These are phyloP conservation scores for Ictidomys tridecemlineatus DNA, from an alignment of 2,113 vertebrate species.

Conservation along the genomic window DNA sequence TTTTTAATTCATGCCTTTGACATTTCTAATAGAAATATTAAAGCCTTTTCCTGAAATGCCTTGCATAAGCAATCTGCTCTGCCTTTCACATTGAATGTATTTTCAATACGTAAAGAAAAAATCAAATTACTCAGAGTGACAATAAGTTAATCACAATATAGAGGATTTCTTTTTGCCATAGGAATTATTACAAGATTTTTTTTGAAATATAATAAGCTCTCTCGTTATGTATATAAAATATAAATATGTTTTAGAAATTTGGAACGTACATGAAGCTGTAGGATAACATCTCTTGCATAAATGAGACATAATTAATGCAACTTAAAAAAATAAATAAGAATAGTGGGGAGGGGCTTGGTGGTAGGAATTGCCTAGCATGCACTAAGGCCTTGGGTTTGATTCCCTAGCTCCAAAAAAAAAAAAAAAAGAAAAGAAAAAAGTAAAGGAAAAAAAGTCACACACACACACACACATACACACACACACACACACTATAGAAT, in stretches of 20 bases:
- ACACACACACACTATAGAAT: background rate
- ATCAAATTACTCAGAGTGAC: background rate
- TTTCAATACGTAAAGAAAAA: conserved; percentile 49
- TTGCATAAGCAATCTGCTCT: conserved; percentile 1
- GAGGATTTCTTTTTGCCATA: background rate
- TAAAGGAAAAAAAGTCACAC: too few relatives aligned
- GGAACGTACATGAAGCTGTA: background rate
- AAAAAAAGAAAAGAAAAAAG: too few relatives aligned
- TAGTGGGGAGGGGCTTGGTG: background rate
- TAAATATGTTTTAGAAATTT: background rate
- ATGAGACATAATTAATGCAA: background rate
- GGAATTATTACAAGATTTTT: background rate
- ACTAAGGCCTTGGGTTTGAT: background rate
- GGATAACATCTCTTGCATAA: background rate
- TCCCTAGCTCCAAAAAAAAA: background rate
- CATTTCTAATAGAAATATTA: background rate
- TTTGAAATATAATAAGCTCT: conserved; percentile 39
- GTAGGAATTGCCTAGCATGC: background rate
- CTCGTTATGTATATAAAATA: background rate
- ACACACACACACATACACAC: too few relatives aligned
- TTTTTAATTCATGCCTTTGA: background rate
- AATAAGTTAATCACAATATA: background rate
- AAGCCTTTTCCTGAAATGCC: conserved; percentile 27
- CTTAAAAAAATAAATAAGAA: background rate
- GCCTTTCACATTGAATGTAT: conserved; percentile 26